Conservation (phyloP, 2,888 invertebrate species). For the Drosophila prostipennis region DNA sequence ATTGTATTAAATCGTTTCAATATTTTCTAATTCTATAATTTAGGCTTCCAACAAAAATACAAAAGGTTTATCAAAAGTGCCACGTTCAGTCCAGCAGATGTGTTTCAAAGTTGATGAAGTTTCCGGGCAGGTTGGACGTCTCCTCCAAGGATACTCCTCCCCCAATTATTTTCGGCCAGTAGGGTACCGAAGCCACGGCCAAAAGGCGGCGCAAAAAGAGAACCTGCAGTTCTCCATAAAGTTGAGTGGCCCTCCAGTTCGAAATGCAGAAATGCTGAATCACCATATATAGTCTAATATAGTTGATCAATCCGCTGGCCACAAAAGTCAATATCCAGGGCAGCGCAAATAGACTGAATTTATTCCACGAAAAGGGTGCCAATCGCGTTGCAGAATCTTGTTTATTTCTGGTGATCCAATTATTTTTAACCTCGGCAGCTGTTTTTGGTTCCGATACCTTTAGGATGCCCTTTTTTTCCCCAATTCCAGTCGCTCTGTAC, state of each 20-base stretch:
- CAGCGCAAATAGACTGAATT: conserved; percentile 20
- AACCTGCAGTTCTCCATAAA: conserved; percentile 47
- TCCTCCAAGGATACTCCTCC: conserved; percentile 11
- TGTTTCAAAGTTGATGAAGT: conserved; percentile 45
- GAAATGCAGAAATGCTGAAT: conserved; percentile 60
- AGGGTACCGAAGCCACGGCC: not conserved
- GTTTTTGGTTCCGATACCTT: not conserved
- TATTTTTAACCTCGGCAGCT: conserved; percentile 41
- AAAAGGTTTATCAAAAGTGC: not conserved
- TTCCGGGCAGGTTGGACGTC: not conserved
- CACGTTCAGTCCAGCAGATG: conserved; percentile 33
- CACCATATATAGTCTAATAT: conserved; percentile 46
- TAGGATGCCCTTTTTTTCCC: not conserved
- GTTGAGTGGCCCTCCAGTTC: conserved; percentile 20
- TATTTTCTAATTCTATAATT: not conserved
- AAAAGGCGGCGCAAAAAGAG: conserved; percentile 47
- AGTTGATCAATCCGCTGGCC: conserved; percentile 43
- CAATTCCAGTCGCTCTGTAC: not conserved
- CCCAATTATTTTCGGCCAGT: conserved; percentile 18
- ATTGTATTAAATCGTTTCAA: not conserved
- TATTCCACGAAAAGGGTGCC: conserved; percentile 22
- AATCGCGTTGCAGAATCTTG: not conserved
- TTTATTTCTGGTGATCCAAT: conserved; percentile 39
- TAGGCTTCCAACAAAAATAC: not conserved
- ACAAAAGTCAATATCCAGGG: conserved; percentile 60